A percentile compares a stretch with the other conserved stretches of the same genome.
Evolutionary conservation across 1,140 invertebrate species (phyloP).

Genomic region (Atta cephalotes): DNA sequence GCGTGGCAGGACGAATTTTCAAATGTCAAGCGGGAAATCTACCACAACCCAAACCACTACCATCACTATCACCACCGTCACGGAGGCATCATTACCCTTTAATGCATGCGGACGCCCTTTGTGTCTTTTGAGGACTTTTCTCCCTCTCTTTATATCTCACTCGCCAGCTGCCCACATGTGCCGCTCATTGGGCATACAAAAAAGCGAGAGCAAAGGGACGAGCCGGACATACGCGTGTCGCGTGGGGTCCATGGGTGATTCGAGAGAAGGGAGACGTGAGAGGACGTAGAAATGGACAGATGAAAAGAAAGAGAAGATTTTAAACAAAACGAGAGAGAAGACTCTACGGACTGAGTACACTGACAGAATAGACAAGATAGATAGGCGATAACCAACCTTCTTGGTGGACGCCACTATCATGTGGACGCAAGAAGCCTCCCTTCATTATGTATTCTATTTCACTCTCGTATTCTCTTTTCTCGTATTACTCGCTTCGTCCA

Average conservation of each 20-base stretch:
- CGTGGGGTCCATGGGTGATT: constrained; percentile 52
- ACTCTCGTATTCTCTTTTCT: constrained; percentile 76
- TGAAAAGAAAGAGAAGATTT: constrained; percentile 61
- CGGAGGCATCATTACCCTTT: constrained; percentile 83
- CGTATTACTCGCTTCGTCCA: constrained; percentile 57
- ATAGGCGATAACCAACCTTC: constrained; percentile 66
- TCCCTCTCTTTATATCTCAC: constrained; percentile 32
- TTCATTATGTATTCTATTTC: constrained; percentile 85
- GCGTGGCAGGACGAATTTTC: constrained; percentile 78
- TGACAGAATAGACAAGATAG: constrained; percentile 69
- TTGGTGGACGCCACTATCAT: constrained; percentile 68
- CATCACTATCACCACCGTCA: constrained; percentile 10
- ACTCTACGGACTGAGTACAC: constrained; percentile 45
- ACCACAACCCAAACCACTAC: constrained; percentile 39
- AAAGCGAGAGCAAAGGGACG: constrained; percentile 72
- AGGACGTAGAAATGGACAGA: constrained; percentile 25
- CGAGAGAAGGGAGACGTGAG: constrained; percentile 52
- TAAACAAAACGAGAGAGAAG: constrained; percentile 63
- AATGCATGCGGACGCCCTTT: constrained; percentile 83
- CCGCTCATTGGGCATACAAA: constrained; percentile 81
- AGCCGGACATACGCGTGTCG: constrained; percentile 71
- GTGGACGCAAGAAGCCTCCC: constrained; percentile 76
- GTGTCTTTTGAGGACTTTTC: constrained; percentile 83
- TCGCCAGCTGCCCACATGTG: constrained; percentile 53
- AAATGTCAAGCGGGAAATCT: constrained; percentile 66